Evolutionary conservation across 2,888 invertebrate genomes (phyloP).

Genomic region (Amiota communis): DNA sequence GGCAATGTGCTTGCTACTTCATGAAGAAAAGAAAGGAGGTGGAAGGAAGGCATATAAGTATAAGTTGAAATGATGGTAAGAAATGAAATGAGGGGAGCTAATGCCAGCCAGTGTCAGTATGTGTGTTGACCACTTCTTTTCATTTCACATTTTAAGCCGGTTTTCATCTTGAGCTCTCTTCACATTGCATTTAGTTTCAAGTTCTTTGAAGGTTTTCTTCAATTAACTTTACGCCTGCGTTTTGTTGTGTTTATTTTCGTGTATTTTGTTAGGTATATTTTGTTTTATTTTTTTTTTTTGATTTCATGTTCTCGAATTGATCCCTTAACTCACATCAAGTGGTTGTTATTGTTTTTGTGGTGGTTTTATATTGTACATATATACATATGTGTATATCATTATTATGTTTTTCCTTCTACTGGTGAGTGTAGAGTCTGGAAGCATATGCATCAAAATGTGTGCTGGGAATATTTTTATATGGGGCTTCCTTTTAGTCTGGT

Average conservation of each 20-base stretch:
- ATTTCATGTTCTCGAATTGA: neutral
- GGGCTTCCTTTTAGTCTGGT: slow-evolving; percentile 17
- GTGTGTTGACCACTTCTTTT: slow-evolving; percentile 33
- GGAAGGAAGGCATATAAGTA: neutral
- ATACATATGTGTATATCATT: slow-evolving; percentile 14
- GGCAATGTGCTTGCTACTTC: neutral
- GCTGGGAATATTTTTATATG: slow-evolving; percentile 21
- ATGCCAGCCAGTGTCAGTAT: slow-evolving; percentile 31
- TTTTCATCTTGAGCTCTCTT: slow-evolving; percentile 55
- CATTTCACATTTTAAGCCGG: slow-evolving; percentile 59
- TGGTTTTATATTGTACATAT: no score
- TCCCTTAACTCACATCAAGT: neutral
- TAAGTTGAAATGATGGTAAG: no score
- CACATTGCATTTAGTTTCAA: slow-evolving; percentile 35
- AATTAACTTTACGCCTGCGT: slow-evolving; percentile 53
- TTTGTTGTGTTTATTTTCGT: slow-evolving; percentile 10
- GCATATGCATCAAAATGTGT: slow-evolving; percentile 9
- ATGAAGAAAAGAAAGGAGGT: neutral
- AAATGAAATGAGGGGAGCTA: neutral
- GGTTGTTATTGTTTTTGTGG: neutral
- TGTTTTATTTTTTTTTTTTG: neutral
- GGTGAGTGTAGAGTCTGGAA: neutral
- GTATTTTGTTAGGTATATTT: neutral
- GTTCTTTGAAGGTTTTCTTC: slow-evolving; percentile 38
- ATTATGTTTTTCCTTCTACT: slow-evolving; percentile 5